Conservation (phyloP, 2,797 vertebrate species). For the Enteromius trimaculatus region DNA sequence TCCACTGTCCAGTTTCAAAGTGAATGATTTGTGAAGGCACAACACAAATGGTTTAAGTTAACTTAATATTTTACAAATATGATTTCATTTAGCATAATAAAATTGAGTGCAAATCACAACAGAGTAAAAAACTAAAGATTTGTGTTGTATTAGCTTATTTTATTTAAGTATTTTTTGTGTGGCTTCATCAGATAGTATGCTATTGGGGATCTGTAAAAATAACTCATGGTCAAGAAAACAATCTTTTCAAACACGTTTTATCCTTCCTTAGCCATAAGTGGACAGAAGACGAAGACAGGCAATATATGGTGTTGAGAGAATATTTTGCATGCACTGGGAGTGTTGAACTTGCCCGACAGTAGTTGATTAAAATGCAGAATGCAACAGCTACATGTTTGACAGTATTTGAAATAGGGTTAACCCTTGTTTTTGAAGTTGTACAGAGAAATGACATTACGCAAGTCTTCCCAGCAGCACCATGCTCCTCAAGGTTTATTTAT, state of each 20-base stretch:
- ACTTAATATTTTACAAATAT: too few species aligned
- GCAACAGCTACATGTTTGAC: not conserved
- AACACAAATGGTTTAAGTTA: too few species aligned
- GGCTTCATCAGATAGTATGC: not conserved
- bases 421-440: not conserved
- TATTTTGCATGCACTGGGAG: not conserved
- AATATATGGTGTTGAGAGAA: not conserved
- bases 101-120: too few species aligned
- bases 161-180: not conserved
- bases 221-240: not conserved
- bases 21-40: too few species aligned
- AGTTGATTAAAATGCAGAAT: slow-evolving; percentile 29
- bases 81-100: too few species aligned
- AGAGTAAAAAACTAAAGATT: too few species aligned
- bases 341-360: not conserved
- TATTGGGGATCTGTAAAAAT: not conserved
- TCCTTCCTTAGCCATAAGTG: not conserved
- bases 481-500: not conserved
- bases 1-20: too few species aligned
- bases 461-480: not conserved
- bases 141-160: too few species aligned
- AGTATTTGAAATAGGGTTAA: not conserved
- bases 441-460: not conserved
- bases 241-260: not conserved
- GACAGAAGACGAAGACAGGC: not conserved